Base-by-base conservation (phyloP, 2,888 invertebrate species). In the Apamea sordens region DNA sequence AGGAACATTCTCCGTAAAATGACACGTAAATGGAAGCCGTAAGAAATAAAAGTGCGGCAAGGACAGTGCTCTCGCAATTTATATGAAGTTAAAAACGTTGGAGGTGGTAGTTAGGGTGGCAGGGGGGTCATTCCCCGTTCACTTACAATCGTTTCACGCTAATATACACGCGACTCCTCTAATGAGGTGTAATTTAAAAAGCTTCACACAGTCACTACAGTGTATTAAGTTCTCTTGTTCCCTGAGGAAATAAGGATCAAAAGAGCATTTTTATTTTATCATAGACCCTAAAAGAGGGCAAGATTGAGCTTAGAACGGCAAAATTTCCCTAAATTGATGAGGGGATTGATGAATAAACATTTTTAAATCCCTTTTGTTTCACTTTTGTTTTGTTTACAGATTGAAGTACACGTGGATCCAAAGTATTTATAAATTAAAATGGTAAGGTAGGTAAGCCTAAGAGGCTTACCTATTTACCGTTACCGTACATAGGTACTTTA, bases 111-210 rank as follows among this genome's bases (percentile, higher is more conserved):
- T 91, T 90, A 91, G 86, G 84, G 86, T 63, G 84, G 82, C 76
- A 70, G 74, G 79, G 82, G 83, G 87, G 81, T 84, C 81, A 86
- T 86, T 88, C 85, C 63, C 79, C 82, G 85, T 86, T 86, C 88
- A 85, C 88, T 86, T 86, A 88, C 89, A 88, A 91, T 90, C 89
- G 83, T 89, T 92, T 89, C 85, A 87, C 87, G 86, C 84, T 86
- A 89, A 91, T 92, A 91, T 90, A 90, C 90, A 86, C 86, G 85
- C 77, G 73, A 86, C 89, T 87, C 72, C 77, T 84, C 86, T 92
- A 91, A 92, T 89, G 90, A 92, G 89, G 80, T 88, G 88, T 86
- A 89, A 89, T 90, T 90, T 88, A 75, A 84, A 84, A 83, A 82
- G 81, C 79, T 77, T 83, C 83, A 85, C 67, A 70, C 61, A 72